phyloP scores from a whole-genome alignment of 2,797 vertebrate genomes.

The Babyrousa celebensis region DNA sequence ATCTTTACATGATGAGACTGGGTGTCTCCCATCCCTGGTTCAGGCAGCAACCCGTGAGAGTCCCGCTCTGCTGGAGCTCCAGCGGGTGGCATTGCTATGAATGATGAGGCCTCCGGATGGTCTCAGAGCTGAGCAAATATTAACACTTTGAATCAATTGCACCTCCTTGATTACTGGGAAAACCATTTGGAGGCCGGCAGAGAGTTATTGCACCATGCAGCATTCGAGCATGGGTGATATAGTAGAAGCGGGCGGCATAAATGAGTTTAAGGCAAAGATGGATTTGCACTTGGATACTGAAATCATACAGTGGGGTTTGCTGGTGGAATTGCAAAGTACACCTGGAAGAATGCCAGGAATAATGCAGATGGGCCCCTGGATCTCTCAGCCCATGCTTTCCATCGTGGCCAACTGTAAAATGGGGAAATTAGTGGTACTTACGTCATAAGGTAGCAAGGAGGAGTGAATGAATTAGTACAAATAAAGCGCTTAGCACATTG shows the following conservation, averaged over 20 bases:
- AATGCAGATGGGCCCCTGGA: slow-evolving; percentile 73
- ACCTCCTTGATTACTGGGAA: slow-evolving; percentile 79
- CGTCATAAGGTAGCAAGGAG: neutral
- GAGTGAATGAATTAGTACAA: neutral
- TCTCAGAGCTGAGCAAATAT: slow-evolving; percentile 81
- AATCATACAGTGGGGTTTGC: slow-evolving; percentile 72
- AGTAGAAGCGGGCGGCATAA: slow-evolving; percentile 72
- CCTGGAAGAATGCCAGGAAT: slow-evolving; percentile 76
- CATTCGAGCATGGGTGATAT: slow-evolving; percentile 41
- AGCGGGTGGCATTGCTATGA: slow-evolving; percentile 55
- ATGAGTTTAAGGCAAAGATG: slow-evolving; percentile 84
- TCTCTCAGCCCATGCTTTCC: slow-evolving; percentile 69
- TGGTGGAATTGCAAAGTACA: slow-evolving; percentile 74
- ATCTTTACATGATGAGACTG: slow-evolving; percentile 47
- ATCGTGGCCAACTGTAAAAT: neutral
- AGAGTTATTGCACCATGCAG: slow-evolving; percentile 71
- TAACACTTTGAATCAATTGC: slow-evolving; percentile 84
- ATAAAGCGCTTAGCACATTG: neutral
- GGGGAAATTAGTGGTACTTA: slow-evolving; percentile 39
- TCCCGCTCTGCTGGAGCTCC: neutral
- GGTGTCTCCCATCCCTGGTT: neutral
- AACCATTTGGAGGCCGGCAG: slow-evolving; percentile 73
- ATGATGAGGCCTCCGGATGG: slow-evolving; percentile 60
- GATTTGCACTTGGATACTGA: slow-evolving; percentile 84
- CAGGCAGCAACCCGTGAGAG: neutral